Evolutionary conservation across 2,888 invertebrate species (phyloP), one percentile per base, ranked within the genome.

Genomic region (Ennomos erosarius): DNA sequence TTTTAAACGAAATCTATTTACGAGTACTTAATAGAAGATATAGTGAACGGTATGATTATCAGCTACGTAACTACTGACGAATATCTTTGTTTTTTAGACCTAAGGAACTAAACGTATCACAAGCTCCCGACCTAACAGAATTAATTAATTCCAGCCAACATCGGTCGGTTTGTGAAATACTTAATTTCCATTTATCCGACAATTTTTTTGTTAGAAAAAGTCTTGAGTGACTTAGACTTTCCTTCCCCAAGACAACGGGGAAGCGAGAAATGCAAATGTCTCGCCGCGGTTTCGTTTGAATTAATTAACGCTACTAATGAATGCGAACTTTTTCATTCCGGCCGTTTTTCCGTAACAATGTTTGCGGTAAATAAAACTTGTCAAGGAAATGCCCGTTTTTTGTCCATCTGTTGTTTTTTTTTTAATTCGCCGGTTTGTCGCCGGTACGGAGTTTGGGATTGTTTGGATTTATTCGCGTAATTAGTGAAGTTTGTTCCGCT

Each of bases 241-340:
- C 81, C 84, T 87, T 83, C 73, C 71, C 70, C 74, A 76, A 77
- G 79, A 84, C 79, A 84, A 83, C 81, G 82, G 79, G 78, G 81
- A 82, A 78, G 79, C 79, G 78, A 81, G 81, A 82, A 86, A 88
- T 86, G 87, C 85, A 88, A 91, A 90, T 90, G 86, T 84, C 89
- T 87, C 85, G 86, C 82, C 87, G 90, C 86, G 85, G 90, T 88
- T 89, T 88, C 86, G 87, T 92, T 92, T 90, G 92, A 91, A 91
- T 92, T 92, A 92, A 92, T 92, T 92, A 92, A 90, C 82, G 87
- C 81, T 84, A 87, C 87, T 92, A 91, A 92, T 92, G 90, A 90
- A 82, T 82, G 80, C 82, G 75, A 88, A 91, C 85, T 90, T 91
- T 88, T 88, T 88, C 84, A 84, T 84, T 84, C 85, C 77, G 74